Base-by-base conservation (phyloP, 2,797 vertebrate genomes). In the Esox masquinongy region DNA sequence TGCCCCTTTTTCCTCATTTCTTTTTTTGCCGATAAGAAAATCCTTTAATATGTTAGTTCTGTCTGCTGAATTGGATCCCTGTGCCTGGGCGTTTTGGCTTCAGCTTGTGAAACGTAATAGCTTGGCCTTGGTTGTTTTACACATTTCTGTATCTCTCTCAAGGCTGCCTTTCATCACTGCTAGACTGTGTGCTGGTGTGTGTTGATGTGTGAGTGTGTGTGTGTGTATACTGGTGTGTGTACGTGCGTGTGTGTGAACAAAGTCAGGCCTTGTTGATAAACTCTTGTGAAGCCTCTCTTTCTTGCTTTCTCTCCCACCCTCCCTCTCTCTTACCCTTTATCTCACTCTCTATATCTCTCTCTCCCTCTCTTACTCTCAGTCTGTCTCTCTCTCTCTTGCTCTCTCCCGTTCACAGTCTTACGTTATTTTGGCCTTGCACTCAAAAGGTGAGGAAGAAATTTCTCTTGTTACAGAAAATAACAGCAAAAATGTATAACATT, bases 71-170 rank as follows among this genome's bases (percentile, higher is more conserved):
- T 88, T 81, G 70, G 81, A 88, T 80, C 74, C 72, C 81, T 89
- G 80, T 90, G 76, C 73, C 51, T 78, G 17, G 22, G 72, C 39
- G 43, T 79, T 87, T 84, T 87, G 78, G 36, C 76, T 77, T 56
- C 14, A 79, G 73, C 77, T 83, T 78, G 79, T 86, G 85, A 91
- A 92, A 90, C 87, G 81, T 84, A 88, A 91, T 88, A 87, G 81
- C 86, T 56, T 64, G 83, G 85, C 82, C 83, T 77, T 83, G 68
- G 84, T 84, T 88, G 87, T 92, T 90, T 89, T 90, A 92, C 81
- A 90, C 74, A 73, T 88, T 89, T 90, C 87, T 91, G 84, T 81
- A 87, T 87, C 82, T 91, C 83, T 87, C 82, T 91, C 83, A 90
- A 89, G 80, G 79, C 85, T 87, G 78, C 84, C 82, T 91, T 93